These are phyloP conservation scores for Phocides pigmalion DNA, from an alignment of 1,140 invertebrate species.

Conservation along the genomic window DNA sequence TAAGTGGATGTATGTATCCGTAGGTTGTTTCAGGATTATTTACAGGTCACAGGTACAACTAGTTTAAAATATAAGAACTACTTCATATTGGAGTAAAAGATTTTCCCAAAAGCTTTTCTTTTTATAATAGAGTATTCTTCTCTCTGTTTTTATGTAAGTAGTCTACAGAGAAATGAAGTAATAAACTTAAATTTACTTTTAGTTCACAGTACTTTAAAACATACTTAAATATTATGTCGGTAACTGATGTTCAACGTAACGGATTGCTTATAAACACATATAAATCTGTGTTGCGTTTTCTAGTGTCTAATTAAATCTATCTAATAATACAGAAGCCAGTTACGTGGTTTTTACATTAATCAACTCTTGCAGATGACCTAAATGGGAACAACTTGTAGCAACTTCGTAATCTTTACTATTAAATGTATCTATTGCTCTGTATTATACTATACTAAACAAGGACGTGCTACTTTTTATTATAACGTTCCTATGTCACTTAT, in stretches of 20 bases:
- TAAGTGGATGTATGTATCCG: too few species aligned
- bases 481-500: background rate
- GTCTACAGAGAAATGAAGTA: too few species aligned
- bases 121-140: too few species aligned
- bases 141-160: too few species aligned
- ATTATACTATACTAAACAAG: conserved; percentile 23
- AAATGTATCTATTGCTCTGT: background rate
- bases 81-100: too few species aligned
- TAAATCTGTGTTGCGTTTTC: conserved; percentile 14
- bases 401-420: conserved; percentile 4
- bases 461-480: conserved; percentile 11
- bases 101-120: too few species aligned
- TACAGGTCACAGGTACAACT: too few species aligned
- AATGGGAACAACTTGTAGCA: conserved; percentile 29
- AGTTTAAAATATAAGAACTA: too few species aligned
- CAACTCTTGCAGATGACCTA: conserved; percentile 32
- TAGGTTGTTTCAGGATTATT: too few species aligned
- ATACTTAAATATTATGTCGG: background rate
- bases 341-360: conserved; percentile 32
- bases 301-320: conserved; percentile 33
- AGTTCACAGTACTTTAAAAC: too few species aligned
- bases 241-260: background rate
- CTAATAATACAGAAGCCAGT: conserved; percentile 28
- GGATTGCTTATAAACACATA: conserved; percentile 8
- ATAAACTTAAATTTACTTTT: too few species aligned